Evolutionary conservation across 1,140 invertebrate species (phyloP).

Genomic region (Bilobella aurantiaca): DNA sequence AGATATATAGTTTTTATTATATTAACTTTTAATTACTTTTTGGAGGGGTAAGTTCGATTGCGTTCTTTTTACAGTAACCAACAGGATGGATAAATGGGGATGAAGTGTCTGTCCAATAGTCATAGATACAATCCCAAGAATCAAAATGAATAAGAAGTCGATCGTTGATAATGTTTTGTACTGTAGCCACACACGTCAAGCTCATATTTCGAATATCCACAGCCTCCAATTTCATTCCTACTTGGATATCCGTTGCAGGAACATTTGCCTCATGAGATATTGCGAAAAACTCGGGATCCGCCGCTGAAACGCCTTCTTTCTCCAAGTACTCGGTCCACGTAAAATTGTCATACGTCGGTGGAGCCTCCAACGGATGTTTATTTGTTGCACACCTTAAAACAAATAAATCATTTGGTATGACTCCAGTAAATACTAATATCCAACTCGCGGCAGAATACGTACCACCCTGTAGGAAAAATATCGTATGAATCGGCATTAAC

Average conservation of each 20-base stretch:
- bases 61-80: conserved; percentile 79
- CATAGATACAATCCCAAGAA: conserved; percentile 85
- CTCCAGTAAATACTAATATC: no score
- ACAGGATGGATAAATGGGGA: conserved; percentile 89
- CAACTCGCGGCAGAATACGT: no score
- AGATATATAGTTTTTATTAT: neutral
- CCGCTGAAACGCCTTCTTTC: conserved; percentile 63
- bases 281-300: conserved; percentile 65
- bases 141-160: conserved; percentile 87
- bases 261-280: conserved; percentile 43
- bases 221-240: conserved; percentile 90
- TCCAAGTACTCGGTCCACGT: conserved; percentile 77
- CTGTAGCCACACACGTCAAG: conserved; percentile 50
- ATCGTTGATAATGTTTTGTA: conserved; percentile 70
- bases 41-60: conserved; percentile 68
- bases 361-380: conserved; percentile 59
- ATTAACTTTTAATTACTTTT: conserved; percentile 50
- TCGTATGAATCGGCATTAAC: conserved; percentile 78
- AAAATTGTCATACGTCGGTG: conserved; percentile 55
- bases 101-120: conserved; percentile 81
- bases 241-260: conserved; percentile 54
- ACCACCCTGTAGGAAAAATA: conserved; percentile 85
- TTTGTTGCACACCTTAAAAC: conserved; percentile 58
- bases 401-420: conserved; percentile 2
- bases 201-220: conserved; percentile 81